Evolutionary conservation across 2,888 invertebrate genomes (phyloP).

Genomic region (Cephus nigrinus): DNA sequence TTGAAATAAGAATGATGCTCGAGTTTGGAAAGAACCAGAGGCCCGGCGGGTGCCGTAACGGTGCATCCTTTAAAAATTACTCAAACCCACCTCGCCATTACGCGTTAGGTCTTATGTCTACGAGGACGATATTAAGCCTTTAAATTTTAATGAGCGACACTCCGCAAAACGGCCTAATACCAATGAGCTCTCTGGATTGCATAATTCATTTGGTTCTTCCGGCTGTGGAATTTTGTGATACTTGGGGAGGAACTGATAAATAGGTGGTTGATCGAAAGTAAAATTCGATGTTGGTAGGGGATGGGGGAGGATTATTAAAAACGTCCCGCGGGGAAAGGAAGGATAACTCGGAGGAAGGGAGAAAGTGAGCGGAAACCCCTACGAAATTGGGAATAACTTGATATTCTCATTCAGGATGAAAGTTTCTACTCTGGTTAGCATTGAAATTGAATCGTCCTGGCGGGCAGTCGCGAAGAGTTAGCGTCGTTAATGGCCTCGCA

Average conservation of each 20-base stretch:
- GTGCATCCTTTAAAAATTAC: constrained; percentile 31
- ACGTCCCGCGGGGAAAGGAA: constrained; percentile 34
- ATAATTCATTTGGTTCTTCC: constrained; percentile 49
- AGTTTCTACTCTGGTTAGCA: constrained; percentile 64
- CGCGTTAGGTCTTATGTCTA: constrained; percentile 20
- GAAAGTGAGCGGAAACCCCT: constrained; percentile 61
- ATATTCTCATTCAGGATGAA: constrained; percentile 41
- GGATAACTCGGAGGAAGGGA: constrained; percentile 62
- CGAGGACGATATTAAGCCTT: constrained; percentile 55
- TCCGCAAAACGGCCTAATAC: constrained; percentile 49
- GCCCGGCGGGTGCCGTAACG: constrained; percentile 27
- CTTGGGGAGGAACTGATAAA: neutral
- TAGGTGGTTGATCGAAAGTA: neutral
- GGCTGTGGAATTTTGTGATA: neutral
- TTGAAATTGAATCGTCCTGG: constrained; percentile 64
- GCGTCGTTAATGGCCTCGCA: constrained; percentile 59
- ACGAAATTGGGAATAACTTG: constrained; percentile 62
- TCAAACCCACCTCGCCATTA: constrained; percentile 18
- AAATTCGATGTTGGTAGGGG: neutral
- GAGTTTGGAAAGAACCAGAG: constrained; percentile 23
- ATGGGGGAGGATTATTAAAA: neutral
- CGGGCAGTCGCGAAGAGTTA: constrained; percentile 60
- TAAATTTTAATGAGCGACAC: constrained; percentile 58
- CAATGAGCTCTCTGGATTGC: constrained; percentile 43
- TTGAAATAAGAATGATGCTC: constrained; percentile 58